These are phyloP conservation scores for Bedellia somnulentella DNA, from an alignment of 2,888 invertebrate species.

Conservation along the genomic window DNA sequence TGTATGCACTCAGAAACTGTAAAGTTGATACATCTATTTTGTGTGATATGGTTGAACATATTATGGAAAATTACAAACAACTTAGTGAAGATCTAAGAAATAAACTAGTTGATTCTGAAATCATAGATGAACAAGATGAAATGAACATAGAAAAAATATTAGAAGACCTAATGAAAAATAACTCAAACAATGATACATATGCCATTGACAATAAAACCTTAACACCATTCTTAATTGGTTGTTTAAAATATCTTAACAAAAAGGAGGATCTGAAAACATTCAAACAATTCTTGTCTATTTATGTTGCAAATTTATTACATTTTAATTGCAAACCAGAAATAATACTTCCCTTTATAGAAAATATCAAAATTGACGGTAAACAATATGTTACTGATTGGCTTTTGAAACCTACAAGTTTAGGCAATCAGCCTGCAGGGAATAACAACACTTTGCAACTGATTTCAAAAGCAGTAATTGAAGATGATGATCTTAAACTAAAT, in stretches of 20 bases:
- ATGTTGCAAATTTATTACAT: slow-evolving; percentile 61
- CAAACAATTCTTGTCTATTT: slow-evolving; percentile 38
- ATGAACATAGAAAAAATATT: slow-evolving; percentile 32
- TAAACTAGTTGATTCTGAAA: slow-evolving; percentile 36
- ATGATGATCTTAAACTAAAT: slow-evolving; percentile 22
- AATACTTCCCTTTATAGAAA: slow-evolving; percentile 49
- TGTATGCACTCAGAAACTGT: slow-evolving; percentile 49
- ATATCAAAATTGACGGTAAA: slow-evolving; percentile 39
- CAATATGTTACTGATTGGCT: slow-evolving; percentile 58
- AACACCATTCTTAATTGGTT: slow-evolving; percentile 42
- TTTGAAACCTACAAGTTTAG: slow-evolving; percentile 21
- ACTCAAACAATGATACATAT: slow-evolving; percentile 24
- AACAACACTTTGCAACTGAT: slow-evolving; percentile 30
- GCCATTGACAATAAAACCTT: slow-evolving; percentile 41
- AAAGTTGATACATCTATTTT: slow-evolving; percentile 28
- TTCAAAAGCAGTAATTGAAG: slow-evolving; percentile 37
- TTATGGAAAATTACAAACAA: slow-evolving; percentile 28
- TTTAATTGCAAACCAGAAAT: slow-evolving; percentile 56
- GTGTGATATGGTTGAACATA: slow-evolving; percentile 34
- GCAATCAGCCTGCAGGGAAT: slow-evolving; percentile 25
- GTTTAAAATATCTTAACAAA: slow-evolving; percentile 31
- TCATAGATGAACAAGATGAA: slow-evolving; percentile 27
- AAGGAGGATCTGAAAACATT: slow-evolving; percentile 33
- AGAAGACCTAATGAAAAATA: slow-evolving; percentile 35
- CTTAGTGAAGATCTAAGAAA: slow-evolving; percentile 29